A percentile compares a stretch with the other conserved stretches of the same genome.
Evolutionary conservation across 2,113 vertebrate genomes (phyloP).

Genomic region (Cyphomyrus discorhynchus): DNA sequence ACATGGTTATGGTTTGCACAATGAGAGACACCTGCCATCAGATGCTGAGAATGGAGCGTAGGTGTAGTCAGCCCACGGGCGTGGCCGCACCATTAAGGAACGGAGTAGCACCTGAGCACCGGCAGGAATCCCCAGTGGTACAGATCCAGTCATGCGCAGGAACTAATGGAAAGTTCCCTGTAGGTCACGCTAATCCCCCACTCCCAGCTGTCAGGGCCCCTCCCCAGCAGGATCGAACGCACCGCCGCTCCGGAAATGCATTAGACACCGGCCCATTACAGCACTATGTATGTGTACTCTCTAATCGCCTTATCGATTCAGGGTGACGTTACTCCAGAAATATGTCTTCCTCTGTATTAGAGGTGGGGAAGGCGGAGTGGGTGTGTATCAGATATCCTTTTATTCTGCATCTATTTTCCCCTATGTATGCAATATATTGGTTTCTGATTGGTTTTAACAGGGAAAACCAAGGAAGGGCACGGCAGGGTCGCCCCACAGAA

Average conservation of each 20-base stretch:
- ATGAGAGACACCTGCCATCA: not conserved
- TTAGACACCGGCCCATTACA: slow-evolving; percentile 45
- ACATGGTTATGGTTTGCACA: not conserved
- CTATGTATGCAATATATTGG: not conserved
- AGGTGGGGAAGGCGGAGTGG: slow-evolving; percentile 32
- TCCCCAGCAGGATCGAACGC: slow-evolving; percentile 44
- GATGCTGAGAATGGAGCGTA: not conserved
- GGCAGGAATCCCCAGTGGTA: not conserved
- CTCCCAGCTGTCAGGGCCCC: slow-evolving; percentile 45
- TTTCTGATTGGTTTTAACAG: not conserved
- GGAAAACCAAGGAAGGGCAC: not conserved
- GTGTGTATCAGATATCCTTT: slow-evolving; percentile 23
- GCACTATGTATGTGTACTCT: slow-evolving; percentile 26
- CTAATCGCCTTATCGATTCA: slow-evolving; percentile 58
- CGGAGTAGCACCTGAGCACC: not conserved
- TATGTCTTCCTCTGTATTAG: slow-evolving; percentile 36
- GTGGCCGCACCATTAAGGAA: not conserved
- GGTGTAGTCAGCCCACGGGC: not conserved
- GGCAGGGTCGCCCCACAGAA: not conserved
- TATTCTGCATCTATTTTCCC: not conserved
- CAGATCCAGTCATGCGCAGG: slow-evolving; percentile 34
- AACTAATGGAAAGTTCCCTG: slow-evolving; percentile 43
- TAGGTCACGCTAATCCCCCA: slow-evolving; percentile 41
- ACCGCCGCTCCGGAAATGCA: slow-evolving; percentile 44
- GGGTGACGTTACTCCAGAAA: slow-evolving; percentile 30